phyloP scores from a whole-genome alignment of 2,113 vertebrate genomes.

The Motacilla tschutschensis region DNA sequence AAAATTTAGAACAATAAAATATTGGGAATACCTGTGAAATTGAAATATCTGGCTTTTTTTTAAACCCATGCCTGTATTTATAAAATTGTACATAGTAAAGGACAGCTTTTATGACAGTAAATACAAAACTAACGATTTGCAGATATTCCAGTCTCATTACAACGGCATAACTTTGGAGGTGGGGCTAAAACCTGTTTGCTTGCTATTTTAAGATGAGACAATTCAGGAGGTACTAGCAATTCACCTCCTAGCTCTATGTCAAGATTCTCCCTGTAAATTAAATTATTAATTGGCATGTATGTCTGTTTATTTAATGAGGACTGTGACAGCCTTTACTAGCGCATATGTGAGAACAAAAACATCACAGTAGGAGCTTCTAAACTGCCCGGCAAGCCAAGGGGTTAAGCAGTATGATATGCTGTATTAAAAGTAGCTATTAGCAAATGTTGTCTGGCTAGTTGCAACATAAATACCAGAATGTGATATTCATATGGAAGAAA shows the following conservation, averaged over 20 bases:
- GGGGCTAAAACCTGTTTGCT: constrained; percentile 32
- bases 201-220: constrained; percentile 34
- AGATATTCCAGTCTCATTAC: background rate
- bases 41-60: background rate
- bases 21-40: background rate
- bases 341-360: constrained; percentile 72
- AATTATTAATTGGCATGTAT: constrained; percentile 76
- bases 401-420: constrained; percentile 60
- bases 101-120: background rate
- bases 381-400: constrained; percentile 63
- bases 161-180: constrained; percentile 6
- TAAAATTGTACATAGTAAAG: background rate
- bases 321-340: constrained; percentile 68
- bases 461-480: constrained; percentile 52
- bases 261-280: constrained; percentile 71
- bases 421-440: constrained; percentile 64
- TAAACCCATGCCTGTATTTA: background rate
- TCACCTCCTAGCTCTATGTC: constrained; percentile 63
- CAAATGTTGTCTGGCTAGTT: constrained; percentile 60
- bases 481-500: constrained; percentile 48
- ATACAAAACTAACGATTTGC: background rate
- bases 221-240: constrained; percentile 44
- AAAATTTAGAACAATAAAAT: background rate
- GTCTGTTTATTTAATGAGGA: constrained; percentile 74
- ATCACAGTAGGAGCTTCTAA: constrained; percentile 68